Base-by-base conservation (phyloP, 2,888 invertebrate genomes). In the Brachypalpus laphriformis region DNA sequence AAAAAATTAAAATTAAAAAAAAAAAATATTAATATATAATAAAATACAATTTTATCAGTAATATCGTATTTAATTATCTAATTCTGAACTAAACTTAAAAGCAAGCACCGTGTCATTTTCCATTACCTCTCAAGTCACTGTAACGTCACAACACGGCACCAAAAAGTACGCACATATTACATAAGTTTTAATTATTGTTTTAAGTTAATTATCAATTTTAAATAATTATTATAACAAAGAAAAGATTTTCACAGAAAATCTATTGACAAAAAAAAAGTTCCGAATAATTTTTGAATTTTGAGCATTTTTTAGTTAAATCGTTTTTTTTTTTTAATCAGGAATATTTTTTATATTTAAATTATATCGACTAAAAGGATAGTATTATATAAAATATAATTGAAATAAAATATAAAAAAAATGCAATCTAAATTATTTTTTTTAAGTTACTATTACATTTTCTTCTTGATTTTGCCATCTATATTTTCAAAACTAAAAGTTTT, bases 221-320 rank as follows among this genome's bases (percentile, higher is more conserved):
- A 71, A 54, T 71, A 75, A 61, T 68, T 49, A 72, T 42, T 66
- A 49, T 72, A 78, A 65, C n/a, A 74, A 74, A 59, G 49, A 72
- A 56, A 65, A 87, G 87, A 89, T 88, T 89, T 89, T 89, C 89
- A 89, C 87, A 88, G 89, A 89, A 89, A 89, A 89, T 87, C 88
- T 51, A 47, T 51, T 57, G 66, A 77, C 63, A 78, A 68, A 59
- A 75, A 61, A 75, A 75, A 42, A 80, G 9, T 28, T 68, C 71
- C 54, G 81, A 80, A 85, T 76, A 81, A 42, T 71, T 76, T 40
- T 81, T 80, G 37, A 75, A 80, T 78, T 78, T 70, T 80, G 81
- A 85, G 81, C 85, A 76, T 85, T 85, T 81, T 63, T 80, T 34
- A 68, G 68, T 82, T 49, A 45, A 72, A 72, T 66, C 34, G 42